Evolutionary conservation across 2,113 vertebrate genomes (phyloP).

Genomic region (Petroica traversi): DNA sequence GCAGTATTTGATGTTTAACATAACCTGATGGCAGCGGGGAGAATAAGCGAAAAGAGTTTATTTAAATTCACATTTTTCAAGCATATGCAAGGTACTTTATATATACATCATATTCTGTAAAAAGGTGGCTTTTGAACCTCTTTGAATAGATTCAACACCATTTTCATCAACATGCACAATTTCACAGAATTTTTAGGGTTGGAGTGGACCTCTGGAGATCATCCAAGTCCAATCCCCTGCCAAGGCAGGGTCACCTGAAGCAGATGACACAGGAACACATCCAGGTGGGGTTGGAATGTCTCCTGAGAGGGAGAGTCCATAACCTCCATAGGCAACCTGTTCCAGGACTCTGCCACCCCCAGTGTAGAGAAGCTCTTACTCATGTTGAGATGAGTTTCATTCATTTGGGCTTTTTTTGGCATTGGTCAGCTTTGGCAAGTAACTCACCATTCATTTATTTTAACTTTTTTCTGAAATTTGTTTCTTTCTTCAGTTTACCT

Average conservation of each 20-base stretch:
- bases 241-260: not conserved
- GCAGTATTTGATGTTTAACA: not conserved
- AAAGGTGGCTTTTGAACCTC: not conserved
- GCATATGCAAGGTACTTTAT: not conserved
- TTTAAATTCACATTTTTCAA: not conserved
- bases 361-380: not conserved
- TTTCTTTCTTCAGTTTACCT: not conserved
- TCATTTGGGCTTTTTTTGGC: not conserved
- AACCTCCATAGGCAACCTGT: not conserved
- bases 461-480: not conserved
- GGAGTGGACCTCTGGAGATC: not conserved
- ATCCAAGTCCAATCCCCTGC: not conserved
- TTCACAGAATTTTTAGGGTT: not conserved
- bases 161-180: not conserved
- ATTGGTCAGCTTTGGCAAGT: not conserved
- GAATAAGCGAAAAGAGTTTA: not conserved
- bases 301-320: not conserved
- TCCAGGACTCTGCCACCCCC: not conserved
- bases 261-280: accelerated
- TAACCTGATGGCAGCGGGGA: accelerated
- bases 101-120: not conserved
- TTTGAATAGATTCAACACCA: not conserved
- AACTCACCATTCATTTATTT: not conserved
- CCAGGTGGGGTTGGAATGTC: not conserved
- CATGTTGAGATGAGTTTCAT: not conserved